Conservation (phyloP, 2,113 vertebrate genomes). For the Isichthys henryi region DNA sequence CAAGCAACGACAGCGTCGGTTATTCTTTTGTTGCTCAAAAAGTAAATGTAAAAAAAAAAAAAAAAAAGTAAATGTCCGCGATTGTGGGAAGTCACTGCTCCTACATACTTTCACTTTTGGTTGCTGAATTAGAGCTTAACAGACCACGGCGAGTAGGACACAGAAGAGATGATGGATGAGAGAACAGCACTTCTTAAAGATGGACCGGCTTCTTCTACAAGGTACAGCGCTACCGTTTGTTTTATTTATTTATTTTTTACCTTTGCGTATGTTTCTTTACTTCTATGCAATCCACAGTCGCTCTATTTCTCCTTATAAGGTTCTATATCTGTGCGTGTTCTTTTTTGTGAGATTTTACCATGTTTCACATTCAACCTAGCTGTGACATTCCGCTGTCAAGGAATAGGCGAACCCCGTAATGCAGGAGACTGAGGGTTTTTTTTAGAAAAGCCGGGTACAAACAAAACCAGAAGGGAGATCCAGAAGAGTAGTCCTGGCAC, state of each 20-base stretch:
- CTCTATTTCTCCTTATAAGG: not conserved
- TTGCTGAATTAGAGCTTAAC: not conserved
- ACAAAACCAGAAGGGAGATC: no score
- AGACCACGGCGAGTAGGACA: not conserved
- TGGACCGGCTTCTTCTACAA: not conserved
- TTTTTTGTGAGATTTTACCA: not conserved
- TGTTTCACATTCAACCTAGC: not conserved
- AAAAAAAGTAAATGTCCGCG: not conserved
- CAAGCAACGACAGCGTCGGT: not conserved
- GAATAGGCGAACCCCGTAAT: no score
- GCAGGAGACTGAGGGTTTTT: no score
- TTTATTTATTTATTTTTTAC: not conserved
- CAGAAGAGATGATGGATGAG: conserved; percentile 9
- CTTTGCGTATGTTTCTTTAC: not conserved
- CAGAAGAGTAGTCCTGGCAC: no score
- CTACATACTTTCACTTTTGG: not conserved
- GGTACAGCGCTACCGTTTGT: not conserved
- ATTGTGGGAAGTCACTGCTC: not conserved
- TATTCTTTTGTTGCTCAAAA: not conserved
- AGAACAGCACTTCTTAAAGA: not conserved
- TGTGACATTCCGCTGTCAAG: no score
- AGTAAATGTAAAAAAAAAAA: not conserved
- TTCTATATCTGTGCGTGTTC: not conserved
- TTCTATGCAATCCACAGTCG: not conserved
- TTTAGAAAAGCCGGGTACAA: no score